These are phyloP conservation scores for Xiphorhynchus elegans DNA, from an alignment of 2,113 vertebrate genomes.

Conservation along the genomic window DNA sequence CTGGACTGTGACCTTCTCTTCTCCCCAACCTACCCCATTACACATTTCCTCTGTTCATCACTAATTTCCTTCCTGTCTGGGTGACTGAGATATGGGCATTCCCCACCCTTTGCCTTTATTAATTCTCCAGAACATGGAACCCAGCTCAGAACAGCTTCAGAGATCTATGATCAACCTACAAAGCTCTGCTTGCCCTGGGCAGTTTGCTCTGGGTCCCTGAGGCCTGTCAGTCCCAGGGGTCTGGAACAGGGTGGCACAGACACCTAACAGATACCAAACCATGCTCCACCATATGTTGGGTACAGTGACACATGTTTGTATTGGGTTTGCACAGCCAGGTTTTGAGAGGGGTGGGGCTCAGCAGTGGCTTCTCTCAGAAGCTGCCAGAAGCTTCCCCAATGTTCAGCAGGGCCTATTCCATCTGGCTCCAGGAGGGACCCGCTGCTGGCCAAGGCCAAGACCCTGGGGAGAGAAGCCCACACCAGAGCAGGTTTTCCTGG, in stretches of 20 bases:
- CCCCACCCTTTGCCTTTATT: neutral
- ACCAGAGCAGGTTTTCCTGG: neutral
- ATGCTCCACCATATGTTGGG: accelerated
- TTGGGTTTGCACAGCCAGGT: neutral
- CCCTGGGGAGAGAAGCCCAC: neutral
- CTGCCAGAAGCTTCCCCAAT: neutral
- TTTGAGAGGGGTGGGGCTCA: neutral
- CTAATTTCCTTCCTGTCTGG: neutral
- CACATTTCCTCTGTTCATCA: neutral
- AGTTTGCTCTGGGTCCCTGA: neutral
- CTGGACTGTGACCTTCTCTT: neutral
- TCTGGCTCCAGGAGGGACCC: neutral
- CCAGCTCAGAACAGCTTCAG: neutral
- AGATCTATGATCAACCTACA: neutral
- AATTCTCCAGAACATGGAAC: neutral
- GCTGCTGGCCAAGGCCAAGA: neutral
- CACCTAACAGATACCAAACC: neutral
- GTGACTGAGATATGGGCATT: neutral
- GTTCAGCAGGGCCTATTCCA: neutral
- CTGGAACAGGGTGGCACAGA: neutral
- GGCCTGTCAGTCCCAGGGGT: neutral
- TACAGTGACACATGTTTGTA: neutral
- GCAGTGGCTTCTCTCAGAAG: neutral
- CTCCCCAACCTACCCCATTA: neutral
- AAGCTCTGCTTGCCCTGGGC: neutral